Conservation (phyloP, 2,797 vertebrate genomes). For the Caiman crocodilus region DNA sequence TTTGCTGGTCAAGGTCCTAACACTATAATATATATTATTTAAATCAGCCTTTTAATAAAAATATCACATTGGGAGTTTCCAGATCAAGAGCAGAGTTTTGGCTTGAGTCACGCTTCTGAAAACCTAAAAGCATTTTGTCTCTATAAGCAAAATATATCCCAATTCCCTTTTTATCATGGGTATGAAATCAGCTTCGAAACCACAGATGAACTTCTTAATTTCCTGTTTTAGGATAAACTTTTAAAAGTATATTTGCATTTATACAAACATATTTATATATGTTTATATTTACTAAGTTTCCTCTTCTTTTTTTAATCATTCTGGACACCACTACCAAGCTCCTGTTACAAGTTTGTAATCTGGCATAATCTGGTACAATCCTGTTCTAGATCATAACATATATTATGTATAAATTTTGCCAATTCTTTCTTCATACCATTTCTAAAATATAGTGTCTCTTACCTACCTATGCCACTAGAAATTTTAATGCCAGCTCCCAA, state of each 20-base stretch:
- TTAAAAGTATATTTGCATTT: background rate
- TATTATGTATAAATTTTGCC: no score
- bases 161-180: background rate
- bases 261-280: no score
- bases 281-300: background rate
- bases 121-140: background rate
- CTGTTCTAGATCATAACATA: no score
- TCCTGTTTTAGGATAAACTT: background rate
- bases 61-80: background rate
- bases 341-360: no score
- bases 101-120: background rate
- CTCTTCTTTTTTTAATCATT: background rate
- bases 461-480: no score
- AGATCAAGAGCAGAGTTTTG: background rate
- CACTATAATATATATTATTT: background rate
- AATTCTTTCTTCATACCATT: no score
- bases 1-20: background rate
- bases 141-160: background rate
- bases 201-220: slow-evolving; percentile 22
- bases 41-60: background rate
- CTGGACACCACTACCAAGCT: no score
- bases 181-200: background rate
- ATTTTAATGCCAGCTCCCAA: no score
- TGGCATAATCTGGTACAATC: no score
- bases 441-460: no score